phyloP scores from a whole-genome alignment of 2,113 vertebrate species.

The Serinus canaria region DNA sequence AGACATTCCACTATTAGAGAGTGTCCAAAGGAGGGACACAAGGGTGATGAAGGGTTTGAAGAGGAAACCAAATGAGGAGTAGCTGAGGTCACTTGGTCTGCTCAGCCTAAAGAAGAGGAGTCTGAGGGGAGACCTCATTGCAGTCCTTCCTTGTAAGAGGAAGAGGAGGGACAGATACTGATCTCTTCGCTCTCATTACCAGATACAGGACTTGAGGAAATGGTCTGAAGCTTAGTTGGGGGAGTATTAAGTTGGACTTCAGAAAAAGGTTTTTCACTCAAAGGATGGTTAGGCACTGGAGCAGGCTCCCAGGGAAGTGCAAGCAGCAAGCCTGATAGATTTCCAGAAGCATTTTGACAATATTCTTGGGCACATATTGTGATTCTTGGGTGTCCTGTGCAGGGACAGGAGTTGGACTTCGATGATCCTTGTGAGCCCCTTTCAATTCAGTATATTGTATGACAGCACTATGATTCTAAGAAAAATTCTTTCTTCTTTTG shows the following conservation, averaged over 20 bases:
- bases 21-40: fast-evolving
- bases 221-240: background rate
- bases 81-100: background rate
- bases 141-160: background rate
- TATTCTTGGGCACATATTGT: background rate
- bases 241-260: background rate
- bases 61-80: fast-evolving
- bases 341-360: background rate
- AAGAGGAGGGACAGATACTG: background rate
- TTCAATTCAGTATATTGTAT: background rate
- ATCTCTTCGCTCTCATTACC: too few species aligned
- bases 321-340: background rate
- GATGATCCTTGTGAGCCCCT: background rate
- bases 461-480: background rate
- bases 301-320: background rate
- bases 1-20: background rate
- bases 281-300: background rate
- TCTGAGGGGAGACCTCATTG: too few species aligned
- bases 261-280: background rate
- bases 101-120: background rate
- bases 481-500: background rate
- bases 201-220: background rate
- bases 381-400: fast-evolving
- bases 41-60: background rate
- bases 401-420: background rate